phyloP scores from a whole-genome alignment of 2,113 vertebrate species.

The Bettongia penicillata region DNA sequence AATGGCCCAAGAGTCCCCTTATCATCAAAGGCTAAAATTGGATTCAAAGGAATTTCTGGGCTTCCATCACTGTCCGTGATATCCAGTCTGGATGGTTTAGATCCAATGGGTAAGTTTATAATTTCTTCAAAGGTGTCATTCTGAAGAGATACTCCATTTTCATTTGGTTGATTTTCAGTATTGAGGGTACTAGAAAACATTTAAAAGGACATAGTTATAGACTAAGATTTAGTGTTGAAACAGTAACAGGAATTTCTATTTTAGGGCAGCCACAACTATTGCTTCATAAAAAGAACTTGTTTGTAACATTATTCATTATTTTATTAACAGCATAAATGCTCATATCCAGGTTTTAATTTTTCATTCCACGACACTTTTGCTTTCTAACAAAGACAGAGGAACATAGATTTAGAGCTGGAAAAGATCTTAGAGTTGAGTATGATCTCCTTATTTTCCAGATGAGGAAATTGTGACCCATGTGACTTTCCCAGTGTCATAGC shows the following conservation, averaged over 20 bases:
- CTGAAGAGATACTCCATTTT: conserved; percentile 90
- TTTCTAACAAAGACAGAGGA: background rate
- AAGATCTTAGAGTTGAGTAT: background rate
- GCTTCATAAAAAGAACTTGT: background rate
- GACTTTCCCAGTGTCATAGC: background rate
- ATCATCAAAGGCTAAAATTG: conserved; percentile 92
- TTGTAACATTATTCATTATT: background rate
- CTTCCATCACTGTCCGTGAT: conserved; percentile 84
- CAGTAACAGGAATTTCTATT: background rate
- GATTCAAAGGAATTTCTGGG: conserved; percentile 87
- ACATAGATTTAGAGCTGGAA: background rate
- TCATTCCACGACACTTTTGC: background rate
- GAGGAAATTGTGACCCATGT: background rate
- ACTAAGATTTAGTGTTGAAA: conserved; percentile 28
- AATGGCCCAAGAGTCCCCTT: conserved; percentile 90
- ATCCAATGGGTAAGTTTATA: conserved; percentile 90
- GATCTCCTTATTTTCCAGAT: background rate
- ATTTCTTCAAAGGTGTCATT: conserved; percentile 92
- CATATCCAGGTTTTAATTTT: background rate
- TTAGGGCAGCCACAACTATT: conserved; percentile 16
- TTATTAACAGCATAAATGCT: conserved; percentile 41
- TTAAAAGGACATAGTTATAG: conserved; percentile 22
- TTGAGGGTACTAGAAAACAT: conserved; percentile 77
- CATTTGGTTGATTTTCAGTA: conserved; percentile 84
- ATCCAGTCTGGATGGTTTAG: conserved; percentile 88